phyloP scores from a whole-genome alignment of 2,797 vertebrate genomes.

The Oryzias sinensis region DNA sequence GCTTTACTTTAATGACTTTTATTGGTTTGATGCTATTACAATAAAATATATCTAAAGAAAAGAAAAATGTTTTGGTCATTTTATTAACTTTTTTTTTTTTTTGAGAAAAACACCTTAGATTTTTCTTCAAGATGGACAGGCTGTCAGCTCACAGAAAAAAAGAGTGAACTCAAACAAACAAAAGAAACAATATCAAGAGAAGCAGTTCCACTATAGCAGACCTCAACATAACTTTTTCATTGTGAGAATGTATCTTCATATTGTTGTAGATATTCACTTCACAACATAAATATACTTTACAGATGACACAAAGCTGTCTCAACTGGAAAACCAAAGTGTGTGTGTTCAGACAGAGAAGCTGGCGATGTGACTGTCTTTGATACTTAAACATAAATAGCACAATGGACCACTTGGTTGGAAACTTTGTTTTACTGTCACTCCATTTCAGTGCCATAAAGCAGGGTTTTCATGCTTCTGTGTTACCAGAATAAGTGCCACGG shows the following conservation, averaged over 20 bases:
- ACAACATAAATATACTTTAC: slow-evolving; percentile 79
- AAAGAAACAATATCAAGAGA: slow-evolving; percentile 50
- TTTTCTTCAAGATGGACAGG: slow-evolving; percentile 44
- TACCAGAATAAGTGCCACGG: slow-evolving; percentile 23
- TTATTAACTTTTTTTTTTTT: slow-evolving; percentile 60
- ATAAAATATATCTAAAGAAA: slow-evolving; percentile 77
- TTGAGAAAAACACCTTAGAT: slow-evolving; percentile 36
- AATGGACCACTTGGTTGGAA: slow-evolving; percentile 16
- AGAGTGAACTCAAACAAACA: slow-evolving; percentile 33
- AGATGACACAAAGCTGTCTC: slow-evolving; percentile 45
- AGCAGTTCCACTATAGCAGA: slow-evolving; percentile 64
- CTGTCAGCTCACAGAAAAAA: slow-evolving; percentile 52
- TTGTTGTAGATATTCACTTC: slow-evolving; percentile 68
- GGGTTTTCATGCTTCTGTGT: background rate
- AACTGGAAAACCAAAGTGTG: slow-evolving; percentile 31
- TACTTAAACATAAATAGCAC: slow-evolving; percentile 30
- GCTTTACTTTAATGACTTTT: slow-evolving; percentile 64
- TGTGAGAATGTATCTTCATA: slow-evolving; percentile 56
- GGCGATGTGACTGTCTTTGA: slow-evolving; percentile 68
- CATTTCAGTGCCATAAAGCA: slow-evolving; percentile 5
- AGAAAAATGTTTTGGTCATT: slow-evolving; percentile 60
- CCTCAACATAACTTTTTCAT: slow-evolving; percentile 47
- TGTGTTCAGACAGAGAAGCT: slow-evolving; percentile 57
- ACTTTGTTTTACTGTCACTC: slow-evolving; percentile 7
- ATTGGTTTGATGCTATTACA: slow-evolving; percentile 78